A percentile compares a stretch with the other conserved stretches of the same genome.
phyloP scores from a whole-genome alignment of 2,113 vertebrate species.

The Thomomys bottae region DNA sequence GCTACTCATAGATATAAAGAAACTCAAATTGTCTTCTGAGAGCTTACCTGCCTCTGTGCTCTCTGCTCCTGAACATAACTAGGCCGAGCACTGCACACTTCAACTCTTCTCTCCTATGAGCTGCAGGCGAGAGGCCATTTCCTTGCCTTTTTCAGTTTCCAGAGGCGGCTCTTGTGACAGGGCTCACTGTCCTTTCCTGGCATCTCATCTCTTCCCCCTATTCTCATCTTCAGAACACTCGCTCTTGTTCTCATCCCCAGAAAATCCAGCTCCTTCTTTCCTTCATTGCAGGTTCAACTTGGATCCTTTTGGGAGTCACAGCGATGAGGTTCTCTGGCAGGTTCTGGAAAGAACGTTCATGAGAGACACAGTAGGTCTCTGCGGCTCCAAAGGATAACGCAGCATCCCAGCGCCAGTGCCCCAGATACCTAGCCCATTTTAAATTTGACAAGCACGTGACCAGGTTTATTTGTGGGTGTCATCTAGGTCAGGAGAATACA shows the following conservation, averaged over 20 bases:
- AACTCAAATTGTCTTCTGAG: too few species aligned
- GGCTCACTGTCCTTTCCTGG: too few species aligned
- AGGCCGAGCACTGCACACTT: background rate
- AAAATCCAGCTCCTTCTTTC: constrained; percentile 23
- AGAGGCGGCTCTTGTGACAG: background rate
- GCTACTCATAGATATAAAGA: fast-evolving
- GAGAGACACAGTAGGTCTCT: constrained; percentile 84
- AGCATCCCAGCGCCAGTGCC: background rate
- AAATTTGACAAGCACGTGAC: background rate
- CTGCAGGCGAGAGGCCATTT: background rate
- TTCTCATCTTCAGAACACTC: background rate
- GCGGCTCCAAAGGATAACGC: background rate
- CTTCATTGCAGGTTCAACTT: constrained; percentile 85
- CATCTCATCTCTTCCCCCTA: too few species aligned
- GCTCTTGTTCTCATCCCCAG: background rate
- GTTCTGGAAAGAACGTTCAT: constrained; percentile 89
- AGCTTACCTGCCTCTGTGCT: background rate
- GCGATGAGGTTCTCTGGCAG: constrained; percentile 85
- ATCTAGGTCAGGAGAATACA: background rate
- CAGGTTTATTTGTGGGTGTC: background rate
- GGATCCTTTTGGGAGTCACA: constrained; percentile 85
- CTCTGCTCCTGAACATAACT: background rate
- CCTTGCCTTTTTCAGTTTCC: background rate
- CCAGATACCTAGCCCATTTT: background rate
- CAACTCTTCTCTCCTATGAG: fast-evolving